Evolutionary conservation across 1,140 invertebrate species (phyloP), one percentile per base, ranked within the genome.

Genomic region (Drosophila takahashii): DNA sequence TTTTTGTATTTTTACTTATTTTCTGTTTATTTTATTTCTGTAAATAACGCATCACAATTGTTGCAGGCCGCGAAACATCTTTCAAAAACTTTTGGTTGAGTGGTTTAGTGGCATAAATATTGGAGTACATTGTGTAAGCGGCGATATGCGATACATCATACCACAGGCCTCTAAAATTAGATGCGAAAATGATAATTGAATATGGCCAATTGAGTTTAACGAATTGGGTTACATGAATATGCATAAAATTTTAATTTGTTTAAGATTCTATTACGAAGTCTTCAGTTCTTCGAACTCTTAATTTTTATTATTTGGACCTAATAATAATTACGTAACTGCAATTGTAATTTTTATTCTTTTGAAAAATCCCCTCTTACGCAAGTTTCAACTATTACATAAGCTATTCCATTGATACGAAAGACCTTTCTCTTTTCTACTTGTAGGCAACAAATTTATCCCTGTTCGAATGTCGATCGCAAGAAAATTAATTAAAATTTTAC

Each of bases 401-500:
- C 10, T 3, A 32, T 54, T n/a, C 10, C 3, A 48, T 6, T 45
- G 22, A 48, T 42, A 37, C 32, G 8, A 56, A 59, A 53, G 36
- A 71, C 37, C 72, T 58, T 77, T 67, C n/a, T 27, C 37, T 18
- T 36, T 51, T 51, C 34, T 22, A 44, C 37, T 59, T 64, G 15
- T 45, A 18, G 3, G 5, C 9, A 16, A 59, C 48, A 64, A 69
- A 74, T 67, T 53, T 56, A 22, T 47, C 6, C 42, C 29, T n/a
- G 45, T 29, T 70, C 34, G 10, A 9, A 36, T 36, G n/a, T 36
- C 11, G 36, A 39, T 29, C 26, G 15, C 16, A 61, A 11, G 37
- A 70, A 67, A 62, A 72, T 65, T 80, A 80, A 85, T 85, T 77
- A 77, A 69, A 67, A 69, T 71, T 84, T 84, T 62, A 81, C 42